Conservation (phyloP, 2,113 vertebrate genomes). For the Australoheros scitulus region DNA sequence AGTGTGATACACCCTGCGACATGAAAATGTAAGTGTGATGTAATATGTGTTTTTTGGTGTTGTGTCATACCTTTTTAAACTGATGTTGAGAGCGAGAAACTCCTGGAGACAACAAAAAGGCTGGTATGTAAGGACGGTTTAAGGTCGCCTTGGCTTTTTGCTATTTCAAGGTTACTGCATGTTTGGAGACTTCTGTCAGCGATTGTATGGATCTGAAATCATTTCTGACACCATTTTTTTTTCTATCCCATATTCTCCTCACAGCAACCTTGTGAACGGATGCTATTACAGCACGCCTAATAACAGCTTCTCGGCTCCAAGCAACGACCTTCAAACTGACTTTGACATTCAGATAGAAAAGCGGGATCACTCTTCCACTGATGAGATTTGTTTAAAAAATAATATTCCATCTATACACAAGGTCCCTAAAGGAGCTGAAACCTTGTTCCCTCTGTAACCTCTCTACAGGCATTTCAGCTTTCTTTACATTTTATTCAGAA, state of each 20-base stretch:
- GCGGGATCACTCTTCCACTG: slow-evolving; percentile 25
- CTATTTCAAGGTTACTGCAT: slow-evolving; percentile 1
- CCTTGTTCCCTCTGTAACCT: slow-evolving; percentile 10
- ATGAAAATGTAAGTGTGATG: slow-evolving; percentile 3
- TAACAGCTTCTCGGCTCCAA: not conserved
- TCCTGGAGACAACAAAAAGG: not conserved
- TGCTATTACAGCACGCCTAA: not conserved
- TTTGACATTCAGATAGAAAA: slow-evolving; percentile 38
- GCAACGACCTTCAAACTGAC: slow-evolving; percentile 43
- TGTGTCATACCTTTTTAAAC: not conserved
- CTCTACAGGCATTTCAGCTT: slow-evolving; percentile 13
- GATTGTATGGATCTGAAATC: not conserved
- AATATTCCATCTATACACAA: slow-evolving; percentile 18
- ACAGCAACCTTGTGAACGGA: not conserved
- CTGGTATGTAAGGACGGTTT: not conserved
- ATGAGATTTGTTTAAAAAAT: slow-evolving; percentile 48
- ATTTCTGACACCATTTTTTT: not conserved
- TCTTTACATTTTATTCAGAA: slow-evolving; percentile 41
- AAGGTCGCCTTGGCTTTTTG: slow-evolving; percentile 6
- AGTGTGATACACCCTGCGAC: not conserved
- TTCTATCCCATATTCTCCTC: not conserved
- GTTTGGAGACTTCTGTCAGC: slow-evolving; percentile 2
- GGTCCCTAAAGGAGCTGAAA: slow-evolving; percentile 19
- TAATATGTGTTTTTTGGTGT: not conserved
- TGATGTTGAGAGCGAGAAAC: not conserved